phyloP scores from a whole-genome alignment of 2,888 invertebrate genomes.

The Xestia c-nigrum region DNA sequence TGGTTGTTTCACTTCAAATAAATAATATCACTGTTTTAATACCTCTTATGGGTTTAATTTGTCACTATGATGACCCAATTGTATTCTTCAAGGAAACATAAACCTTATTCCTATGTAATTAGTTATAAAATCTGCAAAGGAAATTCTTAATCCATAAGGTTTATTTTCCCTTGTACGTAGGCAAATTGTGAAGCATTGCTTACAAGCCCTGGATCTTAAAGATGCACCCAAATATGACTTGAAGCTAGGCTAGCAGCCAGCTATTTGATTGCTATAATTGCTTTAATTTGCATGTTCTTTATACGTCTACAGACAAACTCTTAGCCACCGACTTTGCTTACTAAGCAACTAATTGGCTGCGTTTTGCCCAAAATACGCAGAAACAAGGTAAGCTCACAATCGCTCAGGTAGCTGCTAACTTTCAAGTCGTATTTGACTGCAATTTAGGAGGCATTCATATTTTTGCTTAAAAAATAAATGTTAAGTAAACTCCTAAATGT shows the following conservation, averaged over 20 bases:
- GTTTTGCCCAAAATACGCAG: not conserved
- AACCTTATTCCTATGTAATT: slow-evolving; percentile 9
- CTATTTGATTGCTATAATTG: not conserved
- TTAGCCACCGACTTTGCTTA: slow-evolving; percentile 18
- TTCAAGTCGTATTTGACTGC: not conserved
- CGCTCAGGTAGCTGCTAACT: not conserved
- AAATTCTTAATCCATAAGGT: slow-evolving; percentile 5
- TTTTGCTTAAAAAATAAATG: not conserved
- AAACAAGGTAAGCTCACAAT: not conserved
- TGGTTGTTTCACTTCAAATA: slow-evolving; percentile 41
- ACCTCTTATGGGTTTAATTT: slow-evolving; percentile 32
- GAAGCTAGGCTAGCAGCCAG: not conserved
- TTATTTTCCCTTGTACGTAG: slow-evolving; percentile 20
- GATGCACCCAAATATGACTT: not conserved
- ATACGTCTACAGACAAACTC: slow-evolving; percentile 4
- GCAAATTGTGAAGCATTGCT: not conserved
- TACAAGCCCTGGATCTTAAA: too few relatives aligned
- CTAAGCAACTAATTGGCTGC: slow-evolving; percentile 5
- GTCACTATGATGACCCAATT: not conserved
- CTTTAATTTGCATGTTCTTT: not conserved
- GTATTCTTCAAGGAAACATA: slow-evolving; percentile 6
- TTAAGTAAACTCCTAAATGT: slow-evolving; percentile 4
- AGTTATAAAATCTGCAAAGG: not conserved
- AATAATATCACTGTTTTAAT: slow-evolving; percentile 56
- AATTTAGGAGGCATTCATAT: too few relatives aligned